Percentiles rank a stretch among this genome's conserved stretches.
phyloP scores from a whole-genome alignment of 2,888 invertebrate species.

The Lysandra coridon region DNA sequence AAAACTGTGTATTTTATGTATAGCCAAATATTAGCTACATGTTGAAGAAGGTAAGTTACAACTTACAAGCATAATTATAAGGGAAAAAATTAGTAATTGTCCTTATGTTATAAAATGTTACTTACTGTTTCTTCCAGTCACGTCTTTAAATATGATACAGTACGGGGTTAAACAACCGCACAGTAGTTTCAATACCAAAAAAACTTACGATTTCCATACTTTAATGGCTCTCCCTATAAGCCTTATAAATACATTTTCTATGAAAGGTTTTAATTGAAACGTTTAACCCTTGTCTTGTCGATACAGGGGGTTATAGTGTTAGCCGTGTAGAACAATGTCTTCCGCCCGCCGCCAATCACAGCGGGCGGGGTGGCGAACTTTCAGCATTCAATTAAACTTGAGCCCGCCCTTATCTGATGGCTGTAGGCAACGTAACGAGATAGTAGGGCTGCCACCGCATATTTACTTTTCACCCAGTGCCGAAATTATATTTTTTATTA shows the following conservation, averaged over 20 bases:
- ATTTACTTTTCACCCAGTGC: too few species aligned
- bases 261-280: conserved; percentile 1
- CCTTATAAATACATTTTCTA: not conserved
- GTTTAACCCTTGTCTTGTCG: conserved; percentile 1
- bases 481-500: too few species aligned
- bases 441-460: conserved; percentile 55
- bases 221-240: not conserved
- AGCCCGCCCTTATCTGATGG: conserved; percentile 77
- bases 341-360: conserved; percentile 67
- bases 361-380: conserved; percentile 70
- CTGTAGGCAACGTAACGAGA: conserved; percentile 73
- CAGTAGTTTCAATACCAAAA: too few species aligned
- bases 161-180: too few species aligned
- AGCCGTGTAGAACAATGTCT: conserved; percentile 63
- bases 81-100: too few species aligned
- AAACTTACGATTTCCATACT: not conserved
- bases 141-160: too few species aligned
- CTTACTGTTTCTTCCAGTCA: too few species aligned
- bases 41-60: too few species aligned
- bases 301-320: conserved; percentile 31
- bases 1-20: too few species aligned
- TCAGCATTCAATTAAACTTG: conserved; percentile 78
- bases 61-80: too few species aligned
- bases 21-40: too few species aligned
- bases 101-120: too few species aligned